Base-by-base conservation (phyloP, 2,888 invertebrate genomes). In the Drosophila recens region DNA sequence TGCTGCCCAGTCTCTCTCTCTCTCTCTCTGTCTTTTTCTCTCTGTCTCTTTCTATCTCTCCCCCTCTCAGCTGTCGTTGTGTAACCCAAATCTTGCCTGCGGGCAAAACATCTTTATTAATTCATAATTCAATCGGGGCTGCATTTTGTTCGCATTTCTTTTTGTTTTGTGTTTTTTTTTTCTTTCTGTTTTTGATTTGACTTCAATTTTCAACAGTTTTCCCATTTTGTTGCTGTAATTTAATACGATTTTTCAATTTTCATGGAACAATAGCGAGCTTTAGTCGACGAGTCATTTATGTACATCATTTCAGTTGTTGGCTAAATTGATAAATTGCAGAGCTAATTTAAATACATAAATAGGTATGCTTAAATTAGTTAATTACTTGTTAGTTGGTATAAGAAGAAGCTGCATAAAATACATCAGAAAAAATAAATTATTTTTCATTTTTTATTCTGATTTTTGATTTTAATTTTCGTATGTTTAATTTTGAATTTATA, bases 21-120 rank as follows among this genome's bases (percentile, higher is more conserved):
- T n/a, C n/a, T n/a, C n/a, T n/a, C n/a, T n/a, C n/a, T n/a, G n/a
- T n/a, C n/a, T n/a, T n/a, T 17, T 17, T 8, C n/a, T 30, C 11
- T 9, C 13, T 62, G 75, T 61, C 40, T 27, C 36, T 58, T 36
- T 30, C 3, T 15, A n/a, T 11, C 3, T 40, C 10, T 4, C 46
- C 15, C 17, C 20, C 56, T 33, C 34, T 30, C 27, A 36, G 46
- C 67, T 51, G 56, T 15, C 38, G 45, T 49, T 77, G 72, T 78
- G 92, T 91, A 92, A 92, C 89, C 90, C 89, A 91, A 92, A 91
- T 91, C 92, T 90, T 70, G 91, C 91, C 92, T 91, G 91, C 92
- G 91, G 92, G 91, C 91, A 90, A 89, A 90, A 91, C 86, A 91
- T 91, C 91, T 92, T 91, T 91, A 92, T 91, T 91, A 91, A 91